Conservation (phyloP, 2,888 invertebrate species). For the Melanostoma scalare region DNA sequence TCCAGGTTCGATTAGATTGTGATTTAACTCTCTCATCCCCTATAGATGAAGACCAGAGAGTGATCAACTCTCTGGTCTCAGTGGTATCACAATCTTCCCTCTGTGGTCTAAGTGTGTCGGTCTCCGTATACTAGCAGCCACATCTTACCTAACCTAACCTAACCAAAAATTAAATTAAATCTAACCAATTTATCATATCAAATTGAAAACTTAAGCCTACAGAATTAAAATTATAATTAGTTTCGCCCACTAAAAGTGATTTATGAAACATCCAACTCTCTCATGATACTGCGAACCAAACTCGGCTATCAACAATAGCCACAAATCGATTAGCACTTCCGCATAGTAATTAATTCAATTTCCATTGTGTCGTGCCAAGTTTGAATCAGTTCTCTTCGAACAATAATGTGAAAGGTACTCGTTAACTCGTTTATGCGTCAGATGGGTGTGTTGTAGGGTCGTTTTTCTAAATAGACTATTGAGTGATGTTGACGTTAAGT, state of each 20-base stretch:
- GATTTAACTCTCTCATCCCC: too few species aligned
- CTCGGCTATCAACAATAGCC: constrained; percentile 49
- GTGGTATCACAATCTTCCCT: too few species aligned
- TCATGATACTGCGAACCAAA: constrained; percentile 36
- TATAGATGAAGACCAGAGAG: too few species aligned
- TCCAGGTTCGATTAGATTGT: too few species aligned
- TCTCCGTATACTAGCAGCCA: background rate
- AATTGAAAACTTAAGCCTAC: constrained; percentile 1
- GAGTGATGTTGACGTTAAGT: too few species aligned
- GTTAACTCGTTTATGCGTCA: too few species aligned
- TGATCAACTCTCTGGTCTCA: too few species aligned
- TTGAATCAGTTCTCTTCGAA: constrained; percentile 13
- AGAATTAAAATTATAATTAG: constrained; percentile 9
- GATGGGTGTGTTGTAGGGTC: too few species aligned
- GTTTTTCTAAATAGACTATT: too few species aligned
- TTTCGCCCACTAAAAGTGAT: constrained; percentile 25
- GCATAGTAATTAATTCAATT: constrained; percentile 58
- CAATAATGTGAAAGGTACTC: background rate
- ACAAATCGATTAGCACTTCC: constrained; percentile 63
- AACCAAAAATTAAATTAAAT: background rate
- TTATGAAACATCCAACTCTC: constrained; percentile 35
- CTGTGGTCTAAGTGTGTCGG: too few species aligned
- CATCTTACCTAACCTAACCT: background rate
- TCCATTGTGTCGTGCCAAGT: constrained; percentile 9
- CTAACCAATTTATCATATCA: background rate